Base-by-base conservation (phyloP, 2,888 invertebrate genomes). In the Diplazon laetatorius region DNA sequence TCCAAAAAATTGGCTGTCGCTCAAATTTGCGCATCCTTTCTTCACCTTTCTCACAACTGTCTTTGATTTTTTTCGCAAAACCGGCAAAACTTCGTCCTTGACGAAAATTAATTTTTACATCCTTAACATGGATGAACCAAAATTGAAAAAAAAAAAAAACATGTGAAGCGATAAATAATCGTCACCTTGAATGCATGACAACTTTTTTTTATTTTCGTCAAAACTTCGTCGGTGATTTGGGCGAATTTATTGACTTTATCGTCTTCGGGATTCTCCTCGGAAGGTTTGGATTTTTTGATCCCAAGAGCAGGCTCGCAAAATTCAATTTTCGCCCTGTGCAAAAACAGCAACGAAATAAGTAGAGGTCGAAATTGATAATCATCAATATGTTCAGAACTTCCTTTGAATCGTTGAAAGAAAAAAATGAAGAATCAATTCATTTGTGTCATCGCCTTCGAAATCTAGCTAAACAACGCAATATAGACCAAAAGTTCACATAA, bases 181-280 rank as follows among this genome's bases (percentile, higher is more conserved):
- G 9, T n/a, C n/a, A 72, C 78, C 78, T 78, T 78, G 1, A 78
- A n/a, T 62, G 39, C 55, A 14, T 22, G 30, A 62, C 75, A 78
- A 35, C 37, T 48, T 42, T 57, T 66, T 14, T 57, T 55, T 1
- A 71, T 72, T 10, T 14, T 35, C 3, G 22, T 14, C 12, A 57
- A 10, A 16, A 71, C 9, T 10, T 62, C 66, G 1, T 59, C 39
- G 14, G 57, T 22, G 8, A 60, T 37, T 62, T 55, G 44, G 5
- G 74, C 42, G 10, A 71, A 55, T 66, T 62, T 71, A 18, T 39
- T 48, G 22, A 65, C 52, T 39, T 65, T 44, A 9, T 44, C 59
- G 20, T 68, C 50, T 6, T 37, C 6, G 22, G 37, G 14, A 0
- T 14, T 75, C 20, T 68, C 52, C 8, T 30, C 14, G 2, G 66